phyloP scores from a whole-genome alignment of 2,113 vertebrate species.

The Actenoides hombroni region DNA sequence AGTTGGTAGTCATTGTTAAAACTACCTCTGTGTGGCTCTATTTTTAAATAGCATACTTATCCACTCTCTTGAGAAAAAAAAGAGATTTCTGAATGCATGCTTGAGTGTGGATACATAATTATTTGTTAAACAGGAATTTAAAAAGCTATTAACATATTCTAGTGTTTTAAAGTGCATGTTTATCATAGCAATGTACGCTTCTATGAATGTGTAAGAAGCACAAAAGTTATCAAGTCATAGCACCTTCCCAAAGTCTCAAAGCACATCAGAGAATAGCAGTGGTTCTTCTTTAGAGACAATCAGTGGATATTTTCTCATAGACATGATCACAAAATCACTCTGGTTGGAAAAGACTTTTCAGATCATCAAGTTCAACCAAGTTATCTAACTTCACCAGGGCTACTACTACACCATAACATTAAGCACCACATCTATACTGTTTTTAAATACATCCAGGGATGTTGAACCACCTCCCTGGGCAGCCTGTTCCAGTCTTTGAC shows the following conservation, averaged over 20 bases:
- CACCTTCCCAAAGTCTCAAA: neutral
- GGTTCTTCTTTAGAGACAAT: neutral
- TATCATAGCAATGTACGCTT: neutral
- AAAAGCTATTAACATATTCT: neutral
- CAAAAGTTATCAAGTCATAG: neutral
- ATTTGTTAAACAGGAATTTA: neutral
- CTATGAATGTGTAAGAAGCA: neutral
- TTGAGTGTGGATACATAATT: fast-evolving
- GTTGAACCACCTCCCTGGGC: no score
- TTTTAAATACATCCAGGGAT: no score
- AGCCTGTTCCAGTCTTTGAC: no score
- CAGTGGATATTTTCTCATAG: neutral
- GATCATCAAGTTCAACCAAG: no score
- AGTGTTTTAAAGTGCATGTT: neutral
- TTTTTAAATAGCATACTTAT: neutral
- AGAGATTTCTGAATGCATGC: neutral
- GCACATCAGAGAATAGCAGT: neutral
- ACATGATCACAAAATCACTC: neutral
- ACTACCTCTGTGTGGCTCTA: neutral
- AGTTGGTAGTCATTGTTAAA: neutral
- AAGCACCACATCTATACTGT: no score
- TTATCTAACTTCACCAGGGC: no score
- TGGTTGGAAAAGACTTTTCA: no score
- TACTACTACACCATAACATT: no score
- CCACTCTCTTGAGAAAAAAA: neutral